Evolutionary conservation across 2,888 invertebrate genomes (phyloP), one percentile per base, ranked within the genome.

Genomic region (Hermodice carunculata): DNA sequence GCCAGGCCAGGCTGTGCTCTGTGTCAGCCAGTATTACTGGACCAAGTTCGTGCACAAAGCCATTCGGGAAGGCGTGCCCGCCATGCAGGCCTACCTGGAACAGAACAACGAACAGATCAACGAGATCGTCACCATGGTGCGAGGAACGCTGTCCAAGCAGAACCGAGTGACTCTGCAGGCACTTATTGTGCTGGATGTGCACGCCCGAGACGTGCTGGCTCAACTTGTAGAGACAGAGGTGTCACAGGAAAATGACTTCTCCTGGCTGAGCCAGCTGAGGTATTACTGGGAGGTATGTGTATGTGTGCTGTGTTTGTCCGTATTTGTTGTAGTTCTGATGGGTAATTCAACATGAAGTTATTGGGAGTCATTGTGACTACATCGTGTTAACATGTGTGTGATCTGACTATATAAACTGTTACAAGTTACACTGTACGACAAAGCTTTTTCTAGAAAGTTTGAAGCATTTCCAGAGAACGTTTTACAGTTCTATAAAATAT

Each of bases 51-150:
- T 87, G 43, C 86, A 86, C 51, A 76, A 80, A 53, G 76, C 85
- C 8, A 78, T 86, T 64, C 56, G 71, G 5, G 75, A 76, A 28
- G 84, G 85, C 2, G 73, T 71, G 2, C 58, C 61, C 22, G 81
- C 51, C 87, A 92, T 88, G 85, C 87, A 67, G 80, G 87, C 78
- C 0, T 95, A 94, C 82, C 88, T 93, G 76, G 88, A 90, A 24
- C 88, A 90, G 67, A 93, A 93, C 81, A 93, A 93, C 74, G 79
- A 81, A 26, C 94, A 96, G 64, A 93, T 96, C 69, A 90, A 90
- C 28, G 91, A 92, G 78, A 92, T 95, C 75, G 94, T 96, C 0
- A 91, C 92, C 76, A 72, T 71, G 49, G 95, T 96, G 1, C 89
- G 87, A 67, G 86, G 87, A 8, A 83, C 86, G 53, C 77, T 87